Percentiles rank a stretch among this genome's conserved stretches.
Evolutionary conservation across 2,113 vertebrate genomes (phyloP).

Genomic region (Pelodiscus sinensis): DNA sequence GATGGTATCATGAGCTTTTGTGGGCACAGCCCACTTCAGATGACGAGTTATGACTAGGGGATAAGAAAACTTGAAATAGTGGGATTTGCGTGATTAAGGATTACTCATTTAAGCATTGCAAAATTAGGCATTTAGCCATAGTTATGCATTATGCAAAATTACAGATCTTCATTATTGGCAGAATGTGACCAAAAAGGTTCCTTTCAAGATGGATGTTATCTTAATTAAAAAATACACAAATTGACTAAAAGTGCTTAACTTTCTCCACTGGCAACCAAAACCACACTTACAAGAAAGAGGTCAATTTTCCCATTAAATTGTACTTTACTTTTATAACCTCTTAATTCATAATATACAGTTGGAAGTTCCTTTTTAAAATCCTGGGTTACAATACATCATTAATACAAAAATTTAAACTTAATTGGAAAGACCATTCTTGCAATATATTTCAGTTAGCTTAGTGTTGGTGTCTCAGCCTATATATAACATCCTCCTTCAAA

Average conservation of each 20-base stretch:
- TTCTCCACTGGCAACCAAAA: neutral
- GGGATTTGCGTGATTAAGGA: rapidly evolving
- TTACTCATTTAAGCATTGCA: rapidly evolving
- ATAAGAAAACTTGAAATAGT: no score
- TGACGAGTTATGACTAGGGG: no score
- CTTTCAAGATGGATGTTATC: neutral
- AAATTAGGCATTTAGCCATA: neutral
- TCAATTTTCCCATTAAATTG: neutral
- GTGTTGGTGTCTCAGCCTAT: neutral
- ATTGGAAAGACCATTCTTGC: neutral
- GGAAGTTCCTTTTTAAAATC: neutral
- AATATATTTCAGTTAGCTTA: neutral
- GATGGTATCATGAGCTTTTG: no score
- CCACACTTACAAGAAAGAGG: no score
- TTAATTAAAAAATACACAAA: neutral
- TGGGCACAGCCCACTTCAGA: no score
- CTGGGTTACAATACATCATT: neutral
- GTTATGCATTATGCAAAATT: neutral
- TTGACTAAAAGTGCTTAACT: neutral
- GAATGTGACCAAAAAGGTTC: neutral
- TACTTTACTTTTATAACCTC: neutral
- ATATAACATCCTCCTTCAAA: neutral
- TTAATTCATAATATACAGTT: neutral
- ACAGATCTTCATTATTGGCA: neutral
- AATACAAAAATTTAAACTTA: neutral